These are phyloP conservation scores for Andricus quercusramuli DNA, from an alignment of 2,888 invertebrate genomes.

Conservation along the genomic window DNA sequence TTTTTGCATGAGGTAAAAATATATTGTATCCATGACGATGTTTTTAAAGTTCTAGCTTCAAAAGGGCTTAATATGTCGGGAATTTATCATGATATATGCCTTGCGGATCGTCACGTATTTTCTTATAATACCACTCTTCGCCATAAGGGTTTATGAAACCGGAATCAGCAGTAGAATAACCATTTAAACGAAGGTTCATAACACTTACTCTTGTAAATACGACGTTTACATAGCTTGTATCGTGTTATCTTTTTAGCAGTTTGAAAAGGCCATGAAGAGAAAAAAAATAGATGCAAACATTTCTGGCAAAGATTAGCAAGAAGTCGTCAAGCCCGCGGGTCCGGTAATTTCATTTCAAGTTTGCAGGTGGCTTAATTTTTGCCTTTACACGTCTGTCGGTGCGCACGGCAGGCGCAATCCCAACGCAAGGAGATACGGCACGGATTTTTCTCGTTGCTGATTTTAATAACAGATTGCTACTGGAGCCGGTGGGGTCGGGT, in stretches of 20 bases:
- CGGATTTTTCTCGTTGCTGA: conserved; percentile 79
- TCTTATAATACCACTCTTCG: too few species aligned
- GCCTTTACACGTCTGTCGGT: conserved; percentile 75
- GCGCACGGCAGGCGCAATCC: conserved; percentile 53
- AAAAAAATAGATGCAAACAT: neutral
- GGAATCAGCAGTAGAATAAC: neutral
- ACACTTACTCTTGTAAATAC: neutral
- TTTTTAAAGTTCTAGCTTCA: too few species aligned
- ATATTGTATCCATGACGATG: too few species aligned
- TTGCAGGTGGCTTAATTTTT: conserved; percentile 76
- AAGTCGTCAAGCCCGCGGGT: conserved; percentile 31
- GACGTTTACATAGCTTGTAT: neutral
- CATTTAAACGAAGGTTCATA: neutral
- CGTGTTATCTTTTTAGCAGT: conserved; percentile 5
- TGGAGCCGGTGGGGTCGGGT: conserved; percentile 52
- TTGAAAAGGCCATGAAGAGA: neutral
- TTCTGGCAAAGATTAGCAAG: conserved; percentile 30
- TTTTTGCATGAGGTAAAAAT: too few species aligned
- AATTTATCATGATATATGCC: too few species aligned
- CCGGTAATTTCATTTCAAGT: conserved; percentile 43
- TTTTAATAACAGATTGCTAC: conserved; percentile 77
- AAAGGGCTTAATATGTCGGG: too few species aligned
- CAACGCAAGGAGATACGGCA: conserved; percentile 74
- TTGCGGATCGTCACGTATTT: too few species aligned
- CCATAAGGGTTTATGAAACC: neutral